A percentile compares a stretch with the other conserved stretches of the same genome.
These are phyloP conservation scores for Planococcus citri DNA, from an alignment of 1,140 invertebrate genomes.

Conservation along the genomic window DNA sequence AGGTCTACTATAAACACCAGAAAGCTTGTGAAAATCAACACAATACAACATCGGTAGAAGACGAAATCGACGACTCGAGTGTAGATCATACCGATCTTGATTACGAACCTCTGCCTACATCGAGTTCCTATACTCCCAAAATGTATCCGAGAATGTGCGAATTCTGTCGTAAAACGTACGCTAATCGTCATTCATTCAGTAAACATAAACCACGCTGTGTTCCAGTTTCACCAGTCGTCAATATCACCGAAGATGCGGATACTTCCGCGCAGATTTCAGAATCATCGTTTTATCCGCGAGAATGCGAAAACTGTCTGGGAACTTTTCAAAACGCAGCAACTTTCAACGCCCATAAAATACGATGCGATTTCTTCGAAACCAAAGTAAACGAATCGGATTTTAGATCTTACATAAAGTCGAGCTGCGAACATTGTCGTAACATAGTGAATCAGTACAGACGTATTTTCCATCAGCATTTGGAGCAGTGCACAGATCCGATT, in stretches of 20 bases:
- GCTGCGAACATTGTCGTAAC: neutral
- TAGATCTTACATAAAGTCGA: neutral
- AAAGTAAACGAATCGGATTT: neutral
- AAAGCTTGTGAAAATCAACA: neutral
- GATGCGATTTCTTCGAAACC: neutral
- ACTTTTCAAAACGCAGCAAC: neutral
- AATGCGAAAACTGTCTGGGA: neutral
- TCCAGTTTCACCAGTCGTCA: neutral
- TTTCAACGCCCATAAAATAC: neutral
- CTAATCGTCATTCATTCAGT: neutral
- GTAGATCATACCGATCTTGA: neutral
- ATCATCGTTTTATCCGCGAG: neutral
- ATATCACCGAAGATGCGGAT: neutral
- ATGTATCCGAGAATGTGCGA: neutral
- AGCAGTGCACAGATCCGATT: neutral
- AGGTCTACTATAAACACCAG: neutral
- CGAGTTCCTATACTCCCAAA: neutral
- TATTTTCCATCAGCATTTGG: neutral
- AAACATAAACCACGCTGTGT: neutral
- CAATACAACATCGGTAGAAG: neutral
- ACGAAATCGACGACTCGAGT: neutral
- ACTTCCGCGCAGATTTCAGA: neutral
- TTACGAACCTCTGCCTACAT: neutral
- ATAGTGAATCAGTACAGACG: neutral
- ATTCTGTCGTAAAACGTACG: neutral